These are phyloP conservation scores for Enteromius trimaculatus DNA, from an alignment of 2,797 vertebrate species.

Conservation along the genomic window DNA sequence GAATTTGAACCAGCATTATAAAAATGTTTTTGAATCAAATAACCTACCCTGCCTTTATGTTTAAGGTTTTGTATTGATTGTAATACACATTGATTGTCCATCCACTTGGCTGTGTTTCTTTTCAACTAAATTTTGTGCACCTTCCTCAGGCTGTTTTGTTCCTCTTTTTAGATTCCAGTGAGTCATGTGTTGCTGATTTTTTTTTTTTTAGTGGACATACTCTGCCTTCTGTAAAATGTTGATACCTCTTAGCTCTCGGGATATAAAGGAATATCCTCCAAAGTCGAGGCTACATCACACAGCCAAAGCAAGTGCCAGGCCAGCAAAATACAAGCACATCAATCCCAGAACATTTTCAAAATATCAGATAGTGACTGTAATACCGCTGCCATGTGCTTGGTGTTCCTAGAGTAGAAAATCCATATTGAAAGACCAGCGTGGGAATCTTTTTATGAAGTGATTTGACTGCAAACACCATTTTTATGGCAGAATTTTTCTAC, in stretches of 20 bases:
- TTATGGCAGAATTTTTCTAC: slow-evolving; percentile 45
- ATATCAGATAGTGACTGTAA: slow-evolving; percentile 54
- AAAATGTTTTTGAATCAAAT: not conserved
- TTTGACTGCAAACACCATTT: slow-evolving; percentile 52
- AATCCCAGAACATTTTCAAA: slow-evolving; percentile 51
- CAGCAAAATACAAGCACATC: slow-evolving; percentile 54
- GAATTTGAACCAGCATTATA: not conserved
- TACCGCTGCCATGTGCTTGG: slow-evolving; percentile 35
- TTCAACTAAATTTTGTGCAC: not conserved
- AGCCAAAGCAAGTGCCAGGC: slow-evolving; percentile 52
- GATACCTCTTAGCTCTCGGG: slow-evolving; percentile 53
- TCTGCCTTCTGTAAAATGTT: slow-evolving; percentile 51
- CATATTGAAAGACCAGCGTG: slow-evolving; percentile 52
- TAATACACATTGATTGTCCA: not conserved
- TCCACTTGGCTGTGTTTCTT: slow-evolving; percentile 14
- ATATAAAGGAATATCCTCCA: slow-evolving; percentile 48
- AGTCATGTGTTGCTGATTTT: slow-evolving; percentile 8
- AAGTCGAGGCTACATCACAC: slow-evolving; percentile 45
- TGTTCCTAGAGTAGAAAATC: slow-evolving; percentile 53
- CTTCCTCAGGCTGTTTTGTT: slow-evolving; percentile 3
- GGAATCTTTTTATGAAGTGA: slow-evolving; percentile 51
- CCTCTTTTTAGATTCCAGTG: slow-evolving; percentile 24
- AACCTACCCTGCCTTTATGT: not conserved
- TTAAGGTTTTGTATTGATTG: not conserved
- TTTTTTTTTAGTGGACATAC: slow-evolving; percentile 42